Evolutionary conservation across 2,888 invertebrate genomes (phyloP).

Genomic region (Autographa gamma): DNA sequence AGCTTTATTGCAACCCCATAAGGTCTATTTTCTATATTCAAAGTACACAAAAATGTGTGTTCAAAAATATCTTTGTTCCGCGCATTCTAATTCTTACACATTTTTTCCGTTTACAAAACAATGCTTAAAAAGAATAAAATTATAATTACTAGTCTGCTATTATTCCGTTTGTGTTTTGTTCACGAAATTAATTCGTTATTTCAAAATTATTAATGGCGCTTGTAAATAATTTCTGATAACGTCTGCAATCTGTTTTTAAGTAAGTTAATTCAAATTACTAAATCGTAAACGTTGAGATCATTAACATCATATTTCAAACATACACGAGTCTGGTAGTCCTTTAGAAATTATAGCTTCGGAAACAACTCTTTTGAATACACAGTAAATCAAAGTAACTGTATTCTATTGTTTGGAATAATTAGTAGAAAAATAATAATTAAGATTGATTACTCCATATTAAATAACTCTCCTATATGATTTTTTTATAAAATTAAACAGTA

Average conservation of each 20-base stretch:
- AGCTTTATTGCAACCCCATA: constrained; percentile 52
- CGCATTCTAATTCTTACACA: constrained; percentile 76
- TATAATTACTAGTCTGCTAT: constrained; percentile 70
- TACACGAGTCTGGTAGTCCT: background rate
- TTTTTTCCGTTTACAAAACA: constrained; percentile 77
- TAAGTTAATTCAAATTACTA: constrained; percentile 8
- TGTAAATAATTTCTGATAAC: constrained; percentile 49
- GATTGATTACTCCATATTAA: too few relatives aligned
- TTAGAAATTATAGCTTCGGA: background rate
- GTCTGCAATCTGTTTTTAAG: constrained; percentile 33
- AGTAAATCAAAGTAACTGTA: background rate
- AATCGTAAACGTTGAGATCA: background rate
- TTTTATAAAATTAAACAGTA: too few relatives aligned
- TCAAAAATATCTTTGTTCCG: constrained; percentile 69
- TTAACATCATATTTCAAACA: background rate
- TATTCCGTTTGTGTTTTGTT: constrained; percentile 74
- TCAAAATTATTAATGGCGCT: constrained; percentile 54
- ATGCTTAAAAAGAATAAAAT: constrained; percentile 73
- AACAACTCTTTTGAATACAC: background rate
- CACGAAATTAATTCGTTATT: constrained; percentile 57
- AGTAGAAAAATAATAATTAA: too few relatives aligned
- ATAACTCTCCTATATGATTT: too few relatives aligned
- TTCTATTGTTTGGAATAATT: too few relatives aligned
- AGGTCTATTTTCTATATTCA: constrained; percentile 43
- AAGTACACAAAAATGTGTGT: constrained; percentile 34